Evolutionary conservation across 2,797 vertebrate species (phyloP).

Genomic region (Monodelphis domestica): DNA sequence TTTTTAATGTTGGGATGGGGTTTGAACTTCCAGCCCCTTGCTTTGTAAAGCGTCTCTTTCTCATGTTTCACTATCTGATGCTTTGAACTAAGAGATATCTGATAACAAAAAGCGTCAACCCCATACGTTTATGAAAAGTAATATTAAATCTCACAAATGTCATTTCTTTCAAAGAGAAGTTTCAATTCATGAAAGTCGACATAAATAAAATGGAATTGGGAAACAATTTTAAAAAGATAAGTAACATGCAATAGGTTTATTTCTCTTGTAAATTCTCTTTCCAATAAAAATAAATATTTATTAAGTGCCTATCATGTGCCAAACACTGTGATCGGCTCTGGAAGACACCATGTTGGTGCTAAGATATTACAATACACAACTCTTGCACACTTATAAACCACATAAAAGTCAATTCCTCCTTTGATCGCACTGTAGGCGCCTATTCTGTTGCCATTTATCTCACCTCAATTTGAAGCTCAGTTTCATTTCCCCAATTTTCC

Average conservation of each 20-base stretch:
- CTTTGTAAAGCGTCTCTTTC: not conserved
- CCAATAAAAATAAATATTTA: not conserved
- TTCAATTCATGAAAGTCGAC: not conserved
- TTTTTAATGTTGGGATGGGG: not conserved
- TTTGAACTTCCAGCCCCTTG: not conserved
- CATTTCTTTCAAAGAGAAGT: not conserved
- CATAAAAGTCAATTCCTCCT: not conserved
- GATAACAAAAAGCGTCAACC: not conserved
- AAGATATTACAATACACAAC: no score
- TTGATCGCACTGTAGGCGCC: not conserved
- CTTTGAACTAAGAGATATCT: not conserved
- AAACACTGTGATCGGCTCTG: not conserved
- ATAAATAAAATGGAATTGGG: not conserved
- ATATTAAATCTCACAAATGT: not conserved
- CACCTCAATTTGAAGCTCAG: not conserved
- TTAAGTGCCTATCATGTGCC: not conserved
- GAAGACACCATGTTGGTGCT: not conserved
- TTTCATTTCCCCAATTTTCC: not conserved
- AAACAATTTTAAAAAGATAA: not conserved
- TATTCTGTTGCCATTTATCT: not conserved
- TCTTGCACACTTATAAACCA: not conserved
- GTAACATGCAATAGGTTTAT: not conserved
- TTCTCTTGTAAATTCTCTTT: not conserved
- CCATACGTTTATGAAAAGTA: not conserved
- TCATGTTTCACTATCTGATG: not conserved